Base-by-base conservation (phyloP, 2,888 invertebrate species). In the Ophioninae sp. region DNA sequence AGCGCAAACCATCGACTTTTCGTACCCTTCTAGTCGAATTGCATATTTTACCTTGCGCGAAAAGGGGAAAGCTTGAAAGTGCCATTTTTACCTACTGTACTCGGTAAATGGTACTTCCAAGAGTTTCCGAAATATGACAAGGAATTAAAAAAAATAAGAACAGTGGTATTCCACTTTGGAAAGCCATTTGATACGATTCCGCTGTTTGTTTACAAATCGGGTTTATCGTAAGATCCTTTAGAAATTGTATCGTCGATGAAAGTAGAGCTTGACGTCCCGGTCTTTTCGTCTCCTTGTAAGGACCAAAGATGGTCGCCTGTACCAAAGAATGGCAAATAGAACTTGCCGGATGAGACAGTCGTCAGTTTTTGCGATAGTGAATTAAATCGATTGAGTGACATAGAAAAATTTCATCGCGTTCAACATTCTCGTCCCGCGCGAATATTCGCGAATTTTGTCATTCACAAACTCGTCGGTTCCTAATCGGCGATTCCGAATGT, bases 281-380 rank as follows among this genome's bases (percentile, higher is more conserved):
- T 17, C 17, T 65, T n/a, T 17, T 39, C 17, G 17, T 65, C 10
- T 65, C 65, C 2, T 6, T 10, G 17, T 37, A 65, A 65, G 30
- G 23, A 37, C 30, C 74, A 65, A 74, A 74, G 74, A 74, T 74
- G 74, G 74, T 65, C 50, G 74, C 20, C 64, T 6, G 64, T 30
- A 21, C 8, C 17, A 64, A 23, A 44, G 17, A 39, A 44, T 20
- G 23, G 20, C 20, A 64, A 10, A 56, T 65, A 20, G 13, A 73
- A 62, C 64, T 56, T 41, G 67, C 56, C 0, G 17, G 7, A 50
- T 7, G n/a, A 65, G 37, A 75, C 21, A n/a, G 17, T 17, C 17
- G 13, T 39, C 20, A 50, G 23, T 65, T 20, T 0, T 44, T 17
- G 41, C 41, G 30, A 67, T 1, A 7, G 65, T 5, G 10, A 7